Percentiles rank a stretch among this genome's conserved stretches.
Conservation (phyloP, 2,888 invertebrate species). For the Hydrotaea diabolus region DNA sequence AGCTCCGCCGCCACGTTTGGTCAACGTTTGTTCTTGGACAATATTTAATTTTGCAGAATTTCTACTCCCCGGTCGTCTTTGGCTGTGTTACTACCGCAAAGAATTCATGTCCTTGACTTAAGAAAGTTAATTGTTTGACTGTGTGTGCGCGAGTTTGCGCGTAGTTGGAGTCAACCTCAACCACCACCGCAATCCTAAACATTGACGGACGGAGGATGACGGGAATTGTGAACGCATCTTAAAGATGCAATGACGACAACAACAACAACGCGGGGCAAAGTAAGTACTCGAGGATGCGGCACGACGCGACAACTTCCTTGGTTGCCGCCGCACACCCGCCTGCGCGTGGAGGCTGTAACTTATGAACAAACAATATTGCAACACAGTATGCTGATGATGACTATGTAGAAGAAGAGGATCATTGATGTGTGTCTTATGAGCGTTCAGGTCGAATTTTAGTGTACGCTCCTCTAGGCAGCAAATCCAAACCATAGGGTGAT, state of each 20-base stretch:
- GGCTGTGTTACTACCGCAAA: constrained; percentile 36
- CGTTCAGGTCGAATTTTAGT: too few relatives aligned
- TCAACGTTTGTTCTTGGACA: constrained; percentile 23
- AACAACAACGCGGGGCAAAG: not conserved
- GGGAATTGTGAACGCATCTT: constrained; percentile 10
- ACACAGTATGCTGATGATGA: constrained; percentile 12
- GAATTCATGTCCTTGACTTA: constrained; percentile 66
- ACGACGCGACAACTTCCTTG: constrained; percentile 64
- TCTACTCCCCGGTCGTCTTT: not conserved
- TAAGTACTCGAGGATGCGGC: constrained; percentile 27
- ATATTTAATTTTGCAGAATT: constrained; percentile 10
- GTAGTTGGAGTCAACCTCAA: not conserved
- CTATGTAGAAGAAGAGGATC: constrained; percentile 1
- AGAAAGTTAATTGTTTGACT: constrained; percentile 51
- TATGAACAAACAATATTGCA: constrained; percentile 56
- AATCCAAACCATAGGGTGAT: too few relatives aligned
- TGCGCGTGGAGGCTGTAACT: constrained; percentile 65
- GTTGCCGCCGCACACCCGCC: constrained; percentile 37
- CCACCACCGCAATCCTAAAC: not conserved
- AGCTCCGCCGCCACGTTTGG: not conserved
- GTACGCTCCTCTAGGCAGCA: too few relatives aligned
- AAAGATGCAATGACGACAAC: constrained; percentile 26
- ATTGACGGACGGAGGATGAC: not conserved
- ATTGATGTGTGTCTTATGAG: too few relatives aligned
- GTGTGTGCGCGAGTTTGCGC: not conserved